These are phyloP conservation scores for Eurystomus gularis DNA, from an alignment of 2,113 vertebrate species.

Conservation along the genomic window DNA sequence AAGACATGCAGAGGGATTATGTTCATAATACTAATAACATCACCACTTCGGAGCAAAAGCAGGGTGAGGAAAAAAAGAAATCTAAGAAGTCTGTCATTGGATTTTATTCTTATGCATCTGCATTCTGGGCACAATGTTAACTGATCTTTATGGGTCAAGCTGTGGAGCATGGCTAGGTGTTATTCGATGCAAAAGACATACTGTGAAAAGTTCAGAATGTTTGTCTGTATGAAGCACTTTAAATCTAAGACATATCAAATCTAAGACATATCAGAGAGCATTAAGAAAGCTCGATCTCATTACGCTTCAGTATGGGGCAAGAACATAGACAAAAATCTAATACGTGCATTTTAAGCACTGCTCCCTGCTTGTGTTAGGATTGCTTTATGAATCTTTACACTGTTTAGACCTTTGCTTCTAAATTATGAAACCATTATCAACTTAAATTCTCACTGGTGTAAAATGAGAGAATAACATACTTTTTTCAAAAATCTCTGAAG, in stretches of 20 bases:
- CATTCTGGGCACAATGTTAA: not conserved
- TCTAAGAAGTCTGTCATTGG: not conserved
- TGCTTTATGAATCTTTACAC: not conserved
- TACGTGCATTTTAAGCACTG: not conserved
- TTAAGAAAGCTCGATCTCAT: not conserved
- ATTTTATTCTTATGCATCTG: not conserved
- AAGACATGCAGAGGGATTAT: not conserved
- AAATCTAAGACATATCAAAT: not conserved
- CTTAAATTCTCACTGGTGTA: not conserved
- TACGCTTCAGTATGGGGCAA: not conserved
- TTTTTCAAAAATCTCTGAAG: not conserved
- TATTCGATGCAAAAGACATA: not conserved
- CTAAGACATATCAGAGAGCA: not conserved
- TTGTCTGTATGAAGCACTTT: not conserved
- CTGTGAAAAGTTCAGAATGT: not conserved
- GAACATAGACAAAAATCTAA: not conserved
- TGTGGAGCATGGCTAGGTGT: not conserved
- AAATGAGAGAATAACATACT: not conserved
- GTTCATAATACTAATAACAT: not conserved
- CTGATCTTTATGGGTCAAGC: not conserved
- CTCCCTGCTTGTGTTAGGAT: not conserved
- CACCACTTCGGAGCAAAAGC: not conserved
- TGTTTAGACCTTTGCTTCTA: not conserved
- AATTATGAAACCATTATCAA: not conserved
- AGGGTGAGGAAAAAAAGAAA: not conserved